Percentiles rank a stretch among this genome's conserved stretches.
Evolutionary conservation across 2,113 vertebrate genomes (phyloP).

Genomic region (Lontra canadensis): DNA sequence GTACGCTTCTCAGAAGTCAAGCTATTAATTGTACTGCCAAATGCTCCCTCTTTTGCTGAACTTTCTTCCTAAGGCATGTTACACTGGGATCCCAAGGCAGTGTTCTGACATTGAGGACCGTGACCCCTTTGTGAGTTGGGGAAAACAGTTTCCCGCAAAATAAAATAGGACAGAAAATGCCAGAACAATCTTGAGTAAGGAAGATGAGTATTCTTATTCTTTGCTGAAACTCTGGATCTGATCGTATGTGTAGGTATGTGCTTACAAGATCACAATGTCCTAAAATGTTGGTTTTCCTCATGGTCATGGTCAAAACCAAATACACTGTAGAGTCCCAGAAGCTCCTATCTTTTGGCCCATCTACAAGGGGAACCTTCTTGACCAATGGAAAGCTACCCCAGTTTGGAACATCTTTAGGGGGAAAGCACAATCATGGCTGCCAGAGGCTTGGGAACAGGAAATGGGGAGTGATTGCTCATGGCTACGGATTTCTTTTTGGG

Average conservation of each 20-base stretch:
- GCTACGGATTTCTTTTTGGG: not conserved
- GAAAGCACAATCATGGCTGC: not conserved
- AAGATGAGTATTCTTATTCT: not conserved
- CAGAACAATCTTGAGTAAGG: not conserved
- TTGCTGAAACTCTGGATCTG: not conserved
- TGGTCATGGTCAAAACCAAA: not conserved
- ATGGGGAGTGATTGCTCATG: not conserved
- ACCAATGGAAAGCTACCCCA: not conserved
- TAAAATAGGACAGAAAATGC: not conserved
- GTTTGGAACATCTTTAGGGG: not conserved
- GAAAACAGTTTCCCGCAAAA: not conserved
- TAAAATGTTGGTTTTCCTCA: not conserved
- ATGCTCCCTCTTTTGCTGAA: not conserved
- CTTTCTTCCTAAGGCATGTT: accelerated
- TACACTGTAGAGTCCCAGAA: not conserved
- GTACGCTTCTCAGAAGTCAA: not conserved
- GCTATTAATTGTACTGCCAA: not conserved
- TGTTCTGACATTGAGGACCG: not conserved
- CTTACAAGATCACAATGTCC: not conserved
- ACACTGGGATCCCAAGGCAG: not conserved
- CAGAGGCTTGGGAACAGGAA: not conserved
- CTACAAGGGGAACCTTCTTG: not conserved
- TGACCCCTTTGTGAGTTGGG: not conserved
- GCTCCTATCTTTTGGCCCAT: not conserved
- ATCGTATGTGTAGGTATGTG: accelerated